Percentiles rank a stretch among this genome's conserved stretches.
phyloP scores from a whole-genome alignment of 1,140 invertebrate species.

The Gonatopus flavifemur region DNA sequence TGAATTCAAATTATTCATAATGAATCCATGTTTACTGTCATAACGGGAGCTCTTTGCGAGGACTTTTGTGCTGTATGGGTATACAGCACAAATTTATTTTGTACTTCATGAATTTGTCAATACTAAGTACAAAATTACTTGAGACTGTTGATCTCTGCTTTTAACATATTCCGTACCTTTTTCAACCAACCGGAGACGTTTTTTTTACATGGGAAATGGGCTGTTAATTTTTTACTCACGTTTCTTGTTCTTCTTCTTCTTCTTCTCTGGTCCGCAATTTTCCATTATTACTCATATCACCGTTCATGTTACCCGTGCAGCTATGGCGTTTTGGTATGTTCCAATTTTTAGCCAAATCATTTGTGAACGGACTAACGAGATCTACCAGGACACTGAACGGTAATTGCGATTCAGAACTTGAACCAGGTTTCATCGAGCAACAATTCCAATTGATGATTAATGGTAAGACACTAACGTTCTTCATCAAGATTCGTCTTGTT shows the following conservation, averaged over 20 bases:
- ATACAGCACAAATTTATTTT: too few species aligned
- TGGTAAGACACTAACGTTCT: slow-evolving; percentile 27
- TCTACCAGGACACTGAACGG: slow-evolving; percentile 27
- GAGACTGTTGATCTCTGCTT: too few species aligned
- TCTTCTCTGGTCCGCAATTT: not conserved
- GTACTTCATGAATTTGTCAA: too few species aligned
- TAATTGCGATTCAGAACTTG: not conserved
- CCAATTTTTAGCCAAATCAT: not conserved
- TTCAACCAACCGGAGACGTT: too few species aligned
- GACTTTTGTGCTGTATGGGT: too few species aligned
- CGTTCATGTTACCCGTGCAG: not conserved
- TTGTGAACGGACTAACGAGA: slow-evolving; percentile 18
- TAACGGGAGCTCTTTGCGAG: too few species aligned
- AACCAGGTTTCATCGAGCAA: slow-evolving; percentile 8
- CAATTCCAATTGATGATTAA: slow-evolving; percentile 29
- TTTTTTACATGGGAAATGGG: too few species aligned
- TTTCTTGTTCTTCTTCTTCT: slow-evolving; percentile 8
- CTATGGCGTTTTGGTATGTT: not conserved
- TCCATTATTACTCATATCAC: not conserved
- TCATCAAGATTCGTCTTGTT: slow-evolving; percentile 13
- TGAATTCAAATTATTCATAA: too few species aligned
- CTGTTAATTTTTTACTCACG: slow-evolving; percentile 16
- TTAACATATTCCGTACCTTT: too few species aligned
- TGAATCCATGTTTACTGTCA: too few species aligned
- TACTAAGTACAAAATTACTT: too few species aligned